Conservation (phyloP, 2,797 vertebrate species). For the Melanogrammus aeglefinus region DNA sequence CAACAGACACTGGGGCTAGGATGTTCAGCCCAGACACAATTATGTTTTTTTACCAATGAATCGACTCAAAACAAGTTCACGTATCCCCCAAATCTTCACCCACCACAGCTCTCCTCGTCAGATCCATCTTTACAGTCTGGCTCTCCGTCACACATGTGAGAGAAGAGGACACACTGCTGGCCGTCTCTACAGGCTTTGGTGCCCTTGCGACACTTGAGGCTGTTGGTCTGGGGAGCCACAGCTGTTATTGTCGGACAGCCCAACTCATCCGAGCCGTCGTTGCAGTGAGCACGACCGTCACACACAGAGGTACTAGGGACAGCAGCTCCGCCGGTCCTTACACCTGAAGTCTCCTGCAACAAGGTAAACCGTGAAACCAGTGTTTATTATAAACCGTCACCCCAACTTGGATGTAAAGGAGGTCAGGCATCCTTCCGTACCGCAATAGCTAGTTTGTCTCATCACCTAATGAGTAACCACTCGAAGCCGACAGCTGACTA, state of each 20-base stretch:
- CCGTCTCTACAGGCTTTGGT: conserved; percentile 65
- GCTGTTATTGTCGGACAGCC: neutral
- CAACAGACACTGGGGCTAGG: neutral
- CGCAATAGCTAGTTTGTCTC: neutral
- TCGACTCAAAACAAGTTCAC: too few relatives aligned
- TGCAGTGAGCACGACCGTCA: conserved; percentile 60
- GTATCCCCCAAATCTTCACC: neutral
- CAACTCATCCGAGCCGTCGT: conserved; percentile 67
- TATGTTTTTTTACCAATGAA: too few relatives aligned
- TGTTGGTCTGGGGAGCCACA: too few relatives aligned
- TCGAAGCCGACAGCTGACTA: too few relatives aligned
- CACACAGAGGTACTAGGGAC: conserved; percentile 59
- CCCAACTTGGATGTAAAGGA: neutral
- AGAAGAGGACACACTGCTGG: conserved; percentile 59
- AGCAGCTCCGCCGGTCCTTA: conserved; percentile 62
- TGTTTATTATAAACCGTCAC: neutral
- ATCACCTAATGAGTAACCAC: neutral
- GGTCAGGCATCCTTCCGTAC: neutral
- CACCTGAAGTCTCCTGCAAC: conserved; percentile 50
- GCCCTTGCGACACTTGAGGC: conserved; percentile 54
- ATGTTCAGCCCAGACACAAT: neutral
- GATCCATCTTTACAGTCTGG: conserved; percentile 75
- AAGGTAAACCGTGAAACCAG: neutral
- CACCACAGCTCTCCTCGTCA: conserved; percentile 47
- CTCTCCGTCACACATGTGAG: conserved; percentile 74